Evolutionary conservation across 2,797 vertebrate species (phyloP).

Genomic region (Paguma larvata): DNA sequence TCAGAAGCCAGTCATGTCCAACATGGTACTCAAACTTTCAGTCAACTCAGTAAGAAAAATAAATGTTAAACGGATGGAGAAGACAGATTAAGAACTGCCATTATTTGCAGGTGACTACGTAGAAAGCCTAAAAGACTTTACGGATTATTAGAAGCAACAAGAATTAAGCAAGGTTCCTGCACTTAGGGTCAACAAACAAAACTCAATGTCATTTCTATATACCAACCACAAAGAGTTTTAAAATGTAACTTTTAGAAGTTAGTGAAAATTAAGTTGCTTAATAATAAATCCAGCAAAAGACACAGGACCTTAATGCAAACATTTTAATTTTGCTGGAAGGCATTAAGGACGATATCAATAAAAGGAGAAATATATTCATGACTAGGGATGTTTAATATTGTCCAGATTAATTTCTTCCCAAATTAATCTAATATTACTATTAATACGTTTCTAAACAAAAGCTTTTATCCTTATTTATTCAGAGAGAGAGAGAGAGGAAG

Average conservation of each 20-base stretch:
- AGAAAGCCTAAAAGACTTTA: background rate
- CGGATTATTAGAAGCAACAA: background rate
- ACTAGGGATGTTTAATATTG: background rate
- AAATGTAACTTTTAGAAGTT: slow-evolving; percentile 8
- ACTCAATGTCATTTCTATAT: background rate
- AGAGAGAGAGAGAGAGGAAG: background rate
- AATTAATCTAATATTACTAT: background rate
- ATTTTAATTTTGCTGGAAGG: background rate
- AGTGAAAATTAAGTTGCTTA: background rate
- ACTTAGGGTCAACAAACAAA: slow-evolving; percentile 26
- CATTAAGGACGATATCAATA: background rate
- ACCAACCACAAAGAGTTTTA: background rate
- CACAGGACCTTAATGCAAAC: background rate
- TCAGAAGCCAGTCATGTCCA: background rate
- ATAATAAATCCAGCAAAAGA: slow-evolving; percentile 48
- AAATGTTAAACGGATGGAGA: background rate
- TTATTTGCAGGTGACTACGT: background rate
- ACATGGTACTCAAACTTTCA: background rate
- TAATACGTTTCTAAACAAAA: background rate
- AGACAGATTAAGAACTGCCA: background rate
- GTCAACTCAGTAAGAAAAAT: background rate
- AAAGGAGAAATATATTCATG: background rate
- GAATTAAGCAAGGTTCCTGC: background rate
- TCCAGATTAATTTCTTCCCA: background rate
- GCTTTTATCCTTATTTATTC: background rate